These are phyloP conservation scores for Leucopternis melanops DNA, from an alignment of 2,113 vertebrate species.

Conservation along the genomic window DNA sequence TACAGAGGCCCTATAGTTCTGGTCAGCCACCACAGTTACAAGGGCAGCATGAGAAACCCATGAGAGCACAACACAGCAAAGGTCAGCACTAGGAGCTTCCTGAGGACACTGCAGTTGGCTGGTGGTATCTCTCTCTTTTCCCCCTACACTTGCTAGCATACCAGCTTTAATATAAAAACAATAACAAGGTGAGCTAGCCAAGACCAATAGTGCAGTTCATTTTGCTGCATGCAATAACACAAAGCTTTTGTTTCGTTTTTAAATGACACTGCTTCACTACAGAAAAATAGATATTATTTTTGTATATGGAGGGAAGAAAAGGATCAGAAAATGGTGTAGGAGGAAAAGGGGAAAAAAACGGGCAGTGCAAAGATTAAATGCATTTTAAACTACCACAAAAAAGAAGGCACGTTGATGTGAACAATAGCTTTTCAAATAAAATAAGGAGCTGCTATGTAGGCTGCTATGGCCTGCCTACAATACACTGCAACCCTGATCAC, in stretches of 20 bases:
- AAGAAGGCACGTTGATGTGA: neutral
- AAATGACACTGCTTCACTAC: neutral
- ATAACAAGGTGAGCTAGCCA: neutral
- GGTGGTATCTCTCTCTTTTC: neutral
- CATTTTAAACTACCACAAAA: neutral
- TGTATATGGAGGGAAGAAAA: neutral
- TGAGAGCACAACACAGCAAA: neutral
- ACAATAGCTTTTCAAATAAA: neutral
- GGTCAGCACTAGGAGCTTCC: neutral
- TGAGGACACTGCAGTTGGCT: neutral
- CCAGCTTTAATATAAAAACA: neutral
- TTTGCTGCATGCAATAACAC: neutral
- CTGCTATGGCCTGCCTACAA: neutral
- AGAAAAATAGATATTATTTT: neutral
- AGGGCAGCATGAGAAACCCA: neutral
- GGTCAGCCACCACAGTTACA: neutral
- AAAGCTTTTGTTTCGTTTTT: neutral
- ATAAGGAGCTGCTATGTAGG: neutral
- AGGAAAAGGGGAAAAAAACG: neutral
- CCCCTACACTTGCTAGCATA: neutral
- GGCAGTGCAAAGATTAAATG: neutral
- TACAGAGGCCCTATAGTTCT: conserved; percentile 21
- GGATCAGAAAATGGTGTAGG: neutral
- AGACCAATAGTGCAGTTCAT: neutral
- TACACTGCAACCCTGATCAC: neutral